Base-by-base conservation (phyloP, 2,888 invertebrate species). In the Ochropleura plecta region DNA sequence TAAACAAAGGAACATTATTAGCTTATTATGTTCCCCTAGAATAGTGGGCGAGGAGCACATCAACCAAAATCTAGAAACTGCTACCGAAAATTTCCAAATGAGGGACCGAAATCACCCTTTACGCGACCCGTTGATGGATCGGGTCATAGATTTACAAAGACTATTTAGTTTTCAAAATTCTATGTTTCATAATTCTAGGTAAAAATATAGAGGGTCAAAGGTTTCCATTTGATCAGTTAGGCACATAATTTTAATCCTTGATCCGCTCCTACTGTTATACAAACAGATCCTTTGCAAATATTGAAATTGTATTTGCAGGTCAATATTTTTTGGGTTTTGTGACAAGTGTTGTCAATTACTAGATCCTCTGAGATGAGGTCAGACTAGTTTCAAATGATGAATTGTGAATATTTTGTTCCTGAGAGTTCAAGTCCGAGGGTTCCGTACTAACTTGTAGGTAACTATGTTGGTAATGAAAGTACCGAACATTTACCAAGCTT, bases 251-350 rank as follows among this genome's bases (percentile, higher is more conserved):
- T 69, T 42, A 46, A 73, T 55, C 60, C 60, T 70, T 70, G 65
- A 60, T 64, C 64, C 53, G 40, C 65, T 66, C 30, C 78, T 64
- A 48, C 81, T 70, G 57, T 57, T 71, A 55, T 14, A 75, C 79
- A 83, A 83, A 85, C 77, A 57, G 75, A 82, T 79, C 88, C 84
- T 86, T 48, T 42, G 64, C 79, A 87, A 86, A 87, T 86, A 86
- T 84, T 87, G 88, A 73, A 78, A 78, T 85, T 82, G 71, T 84
- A 76, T 86, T 85, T 84, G 81, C 66, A 72, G 67, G 68, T 44
- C 74, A 80, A 79, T 84, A 87, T 85, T 67, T 73, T 55, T 48
- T 42, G 64, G 64, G 73, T 62, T 76, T 77, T 76, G 70, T 70
- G 64, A 73, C 74, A 78, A 82, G 60, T 73, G 73, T 64, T 85